Conservation (phyloP, 2,888 invertebrate genomes). For the Idaea dimidiata region DNA sequence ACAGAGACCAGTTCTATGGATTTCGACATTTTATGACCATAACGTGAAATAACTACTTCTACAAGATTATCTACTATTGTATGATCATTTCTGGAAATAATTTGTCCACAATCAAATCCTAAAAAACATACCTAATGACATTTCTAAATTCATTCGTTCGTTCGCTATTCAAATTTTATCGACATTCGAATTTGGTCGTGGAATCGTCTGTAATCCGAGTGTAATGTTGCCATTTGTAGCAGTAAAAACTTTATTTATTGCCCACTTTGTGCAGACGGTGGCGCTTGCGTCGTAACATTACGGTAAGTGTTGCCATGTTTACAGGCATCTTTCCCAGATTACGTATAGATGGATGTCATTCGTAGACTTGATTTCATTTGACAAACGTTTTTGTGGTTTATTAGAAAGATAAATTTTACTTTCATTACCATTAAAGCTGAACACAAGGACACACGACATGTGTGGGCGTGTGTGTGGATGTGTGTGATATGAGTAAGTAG, state of each 20-base stretch:
- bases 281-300: background rate
- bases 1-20: too few species aligned
- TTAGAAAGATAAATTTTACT: too few species aligned
- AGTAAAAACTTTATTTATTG: slow-evolving; percentile 1
- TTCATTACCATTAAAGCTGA: too few species aligned
- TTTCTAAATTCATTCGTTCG: background rate
- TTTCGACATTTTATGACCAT: too few species aligned
- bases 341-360: background rate
- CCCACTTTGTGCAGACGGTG: background rate
- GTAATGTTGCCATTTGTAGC: slow-evolving; percentile 1
- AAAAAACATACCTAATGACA: background rate
- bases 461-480: too few species aligned
- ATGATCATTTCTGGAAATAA: too few species aligned
- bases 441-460: too few species aligned
- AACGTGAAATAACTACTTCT: too few species aligned
- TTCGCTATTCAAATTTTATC: background rate
- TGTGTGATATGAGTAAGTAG: too few species aligned
- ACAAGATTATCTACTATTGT: too few species aligned
- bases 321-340: background rate
- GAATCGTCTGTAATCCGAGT: background rate
- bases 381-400: background rate
- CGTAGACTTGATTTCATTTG: background rate
- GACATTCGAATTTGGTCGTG: background rate
- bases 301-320: background rate
- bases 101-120: background rate